Evolutionary conservation across 2,797 vertebrate genomes (phyloP), one percentile per base, ranked within the genome.

Genomic region (Mormyrops boulengeri): DNA sequence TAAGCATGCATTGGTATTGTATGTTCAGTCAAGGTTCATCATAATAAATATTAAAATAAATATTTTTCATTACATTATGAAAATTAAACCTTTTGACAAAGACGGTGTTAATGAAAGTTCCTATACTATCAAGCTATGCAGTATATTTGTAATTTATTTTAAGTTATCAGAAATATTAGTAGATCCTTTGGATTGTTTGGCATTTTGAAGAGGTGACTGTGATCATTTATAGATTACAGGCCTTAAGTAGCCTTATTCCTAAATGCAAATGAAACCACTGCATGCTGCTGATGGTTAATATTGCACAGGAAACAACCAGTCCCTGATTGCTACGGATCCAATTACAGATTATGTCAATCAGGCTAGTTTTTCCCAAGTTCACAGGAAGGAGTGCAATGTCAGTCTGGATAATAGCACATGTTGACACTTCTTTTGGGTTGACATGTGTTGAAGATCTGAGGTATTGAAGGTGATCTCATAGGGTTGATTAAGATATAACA

Each of bases 291-390:
- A 57, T 87, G 52, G 52, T 87, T 87, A 87, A 87, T 87, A 53
- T 87, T 57, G 85, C 85, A 19, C 22, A 55, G 85, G 85, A 87
- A 87, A 41, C 53, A 22, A 85, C 47, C 26, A 57, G 50, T 55
- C 60, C 85, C 85, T 87, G 85, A 87, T 57, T 87, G 85, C 52
- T 60, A 52, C 85, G 85, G 85, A 87, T 87, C 53, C 85, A 87
- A 87, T 87, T 87, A 53, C 85, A 87, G 85, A 87, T 87, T 87
- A 57, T 87, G 85, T 87, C 85, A 87, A 52, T 87, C 85, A 87
- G 53, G 17, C 85, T 60, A 38, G 85, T 38, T 87, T 87, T 60
- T 41, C 85, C 53, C 53, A 57, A 38, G 85, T 87, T 38, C 85
- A 55, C 53, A 55, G 34, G 30, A 38, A 34, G 53, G 30, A 57